Evolutionary conservation across 2,113 vertebrate genomes (phyloP), one percentile per base, ranked within the genome.

Genomic region (Perca schrenkii): DNA sequence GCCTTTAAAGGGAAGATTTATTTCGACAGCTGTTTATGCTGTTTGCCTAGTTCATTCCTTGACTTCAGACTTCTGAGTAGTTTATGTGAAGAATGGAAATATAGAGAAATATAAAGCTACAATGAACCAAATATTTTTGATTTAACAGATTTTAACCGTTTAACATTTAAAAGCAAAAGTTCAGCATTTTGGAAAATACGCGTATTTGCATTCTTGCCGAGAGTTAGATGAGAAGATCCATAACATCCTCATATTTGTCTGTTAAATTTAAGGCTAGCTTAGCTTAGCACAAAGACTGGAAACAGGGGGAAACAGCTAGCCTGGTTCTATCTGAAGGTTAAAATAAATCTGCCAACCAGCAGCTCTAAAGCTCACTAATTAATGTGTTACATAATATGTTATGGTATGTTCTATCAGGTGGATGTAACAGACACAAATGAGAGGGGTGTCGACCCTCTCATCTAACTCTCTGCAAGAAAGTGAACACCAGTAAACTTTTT

Each of bases 1-100:
- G 8, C 40, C 11, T 47, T 36, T 52, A 74, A 53, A 15, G 14
- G 28, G 21, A 54, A 53, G 53, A 75, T 65, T 46, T 74, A 75
- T 14, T 62, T n/a, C 17, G 46, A 46, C 46, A 61, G 52, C 40
- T 74, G 43, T 67, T 75, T 77, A 63, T 12, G 43, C 46, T 68
- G 53, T 57, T 47, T 19, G 21, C 14, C 19, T 14, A 1, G 22
- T 43, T 67, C 1, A 57, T 6, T 62, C 21, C 14, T 40, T 60
- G 15, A 56, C 61, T 63, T 62, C 19, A n/a, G 36, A 60, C 10
- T 34, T 52, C 28, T 40, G 57, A 49, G 52, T 5, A 34, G 17
- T 58, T 21, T 21, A 62, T 2, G 19, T 74, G 10, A 52, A 46
- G 17, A 21, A 60, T 54, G 43, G 47, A 31, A 8, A 6, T 40